These are phyloP conservation scores for Philopedon plagiatum DNA, from an alignment of 2,888 invertebrate genomes.

Conservation along the genomic window DNA sequence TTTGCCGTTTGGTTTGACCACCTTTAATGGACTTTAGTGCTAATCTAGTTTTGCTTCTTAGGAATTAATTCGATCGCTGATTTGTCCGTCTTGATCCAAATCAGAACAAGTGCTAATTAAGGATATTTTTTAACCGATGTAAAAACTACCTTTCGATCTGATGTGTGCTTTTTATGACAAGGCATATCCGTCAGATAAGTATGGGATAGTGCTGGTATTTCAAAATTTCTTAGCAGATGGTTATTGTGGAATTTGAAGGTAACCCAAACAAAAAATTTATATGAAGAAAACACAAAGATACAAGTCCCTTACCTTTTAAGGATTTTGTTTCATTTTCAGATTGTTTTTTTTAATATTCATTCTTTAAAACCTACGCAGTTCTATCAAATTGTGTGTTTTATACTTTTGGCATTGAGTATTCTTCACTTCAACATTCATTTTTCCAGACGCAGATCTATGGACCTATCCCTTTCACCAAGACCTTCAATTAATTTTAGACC, in stretches of 20 bases:
- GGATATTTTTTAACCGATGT: slow-evolving; percentile 9
- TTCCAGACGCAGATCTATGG: no score
- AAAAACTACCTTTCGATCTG: slow-evolving; percentile 11
- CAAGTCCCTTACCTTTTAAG: no score
- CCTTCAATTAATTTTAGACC: no score
- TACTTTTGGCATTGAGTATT: no score
- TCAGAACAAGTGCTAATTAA: slow-evolving; percentile 28
- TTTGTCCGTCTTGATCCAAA: slow-evolving; percentile 25
- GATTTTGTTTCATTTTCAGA: no score
- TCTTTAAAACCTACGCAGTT: no score
- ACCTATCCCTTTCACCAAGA: no score
- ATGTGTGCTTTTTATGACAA: slow-evolving; percentile 6
- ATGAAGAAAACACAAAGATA: no score
- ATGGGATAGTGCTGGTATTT: slow-evolving; percentile 8
- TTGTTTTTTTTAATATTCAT: no score
- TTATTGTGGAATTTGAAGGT: not conserved
- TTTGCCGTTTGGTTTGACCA: slow-evolving; percentile 28
- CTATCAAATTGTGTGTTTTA: no score
- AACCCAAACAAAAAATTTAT: no score
- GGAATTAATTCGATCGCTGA: slow-evolving; percentile 18
- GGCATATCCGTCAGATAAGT: not conserved
- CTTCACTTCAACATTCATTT: no score
- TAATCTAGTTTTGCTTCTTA: slow-evolving; percentile 37
- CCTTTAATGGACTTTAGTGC: slow-evolving; percentile 30
- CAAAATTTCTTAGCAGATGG: not conserved